phyloP scores from a whole-genome alignment of 2,113 vertebrate species.

The Oreochromis tanganicae region DNA sequence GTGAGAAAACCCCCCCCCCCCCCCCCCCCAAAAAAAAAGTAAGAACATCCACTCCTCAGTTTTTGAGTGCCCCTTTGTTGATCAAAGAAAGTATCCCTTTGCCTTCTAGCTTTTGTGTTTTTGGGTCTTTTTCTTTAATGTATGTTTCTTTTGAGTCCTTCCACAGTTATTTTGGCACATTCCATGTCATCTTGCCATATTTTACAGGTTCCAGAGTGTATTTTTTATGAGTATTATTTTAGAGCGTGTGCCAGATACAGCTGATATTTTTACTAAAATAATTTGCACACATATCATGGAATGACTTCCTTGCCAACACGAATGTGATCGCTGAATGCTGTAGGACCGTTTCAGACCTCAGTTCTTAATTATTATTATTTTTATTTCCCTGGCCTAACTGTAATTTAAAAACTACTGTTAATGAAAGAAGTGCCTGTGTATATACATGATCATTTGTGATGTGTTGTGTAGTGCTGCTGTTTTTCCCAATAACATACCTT shows the following conservation, averaged over 20 bases:
- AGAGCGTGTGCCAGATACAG: neutral
- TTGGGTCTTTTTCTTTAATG: neutral
- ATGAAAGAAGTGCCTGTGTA: constrained; percentile 41
- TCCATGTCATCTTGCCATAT: neutral
- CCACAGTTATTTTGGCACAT: neutral
- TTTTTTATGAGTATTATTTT: neutral
- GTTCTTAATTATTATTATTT: neutral
- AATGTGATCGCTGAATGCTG: constrained; percentile 32
- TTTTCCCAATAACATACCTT: neutral
- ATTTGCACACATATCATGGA: neutral
- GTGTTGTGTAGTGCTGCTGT: neutral
- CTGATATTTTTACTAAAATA: neutral
- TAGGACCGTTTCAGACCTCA: constrained; percentile 18
- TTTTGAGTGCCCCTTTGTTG: neutral
- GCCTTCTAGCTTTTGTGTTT: neutral
- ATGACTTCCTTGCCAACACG: constrained; percentile 6
- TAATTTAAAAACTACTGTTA: constrained; percentile 31
- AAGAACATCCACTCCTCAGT: neutral
- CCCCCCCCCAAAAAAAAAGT: too few species aligned
- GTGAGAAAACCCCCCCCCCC: too few species aligned
- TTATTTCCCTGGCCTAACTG: neutral
- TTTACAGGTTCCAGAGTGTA: constrained; percentile 20
- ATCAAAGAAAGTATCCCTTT: neutral
- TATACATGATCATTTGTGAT: neutral
- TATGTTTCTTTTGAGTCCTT: neutral